Evolutionary conservation across 2,888 invertebrate species (phyloP), one percentile per base, ranked within the genome.

Genomic region (Osmoderma eremita): DNA sequence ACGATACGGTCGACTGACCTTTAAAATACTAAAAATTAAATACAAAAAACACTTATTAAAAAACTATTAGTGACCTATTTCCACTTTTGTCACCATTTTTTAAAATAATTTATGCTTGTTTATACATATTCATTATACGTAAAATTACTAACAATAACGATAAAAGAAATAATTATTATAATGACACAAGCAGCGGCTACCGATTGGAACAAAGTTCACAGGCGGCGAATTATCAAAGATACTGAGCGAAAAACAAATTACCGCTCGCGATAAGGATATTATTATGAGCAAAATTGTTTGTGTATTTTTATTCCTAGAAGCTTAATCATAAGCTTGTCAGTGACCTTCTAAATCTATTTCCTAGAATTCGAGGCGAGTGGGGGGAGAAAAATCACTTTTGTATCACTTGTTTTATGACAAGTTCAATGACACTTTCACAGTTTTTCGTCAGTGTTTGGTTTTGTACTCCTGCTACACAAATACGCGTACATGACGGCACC

Each of bases 251-350:
- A 61, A 61, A 61, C 58, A 61, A 61, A 61, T 61, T 61, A 61
- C 58, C 36, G 42, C 30, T 30, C 1, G 24, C 58, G 58, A 61
- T 61, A 61, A 61, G 58, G 45, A 61, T 30, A 61, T 61, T 61
- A 61, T 17, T 61, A 61, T 45, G 45, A 17, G 58, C 58, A 8
- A 61, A 61, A 61, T 61, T 61, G 58, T 61, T 61, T 61, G 58
- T 61, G 30, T 45, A 45, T 61, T 61, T 61, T 61, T 61, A 61
- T 61, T 61, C 58, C 17, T 61, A 36, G 58, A 61, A 61, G 58
- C 45, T 61, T 45, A 61, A 61, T 61, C 58, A 61, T 45, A 61
- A 61, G 36, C 58, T 61, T 61, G 58, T 61, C 58, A 61, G 45
- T 48, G 48, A 61, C 58, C 58, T 61, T 61, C 58, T 58, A 61